A percentile compares a stretch with the other conserved stretches of the same genome.
Evolutionary conservation across 2,888 invertebrate species (phyloP).

Genomic region (Nomada fabriciana): DNA sequence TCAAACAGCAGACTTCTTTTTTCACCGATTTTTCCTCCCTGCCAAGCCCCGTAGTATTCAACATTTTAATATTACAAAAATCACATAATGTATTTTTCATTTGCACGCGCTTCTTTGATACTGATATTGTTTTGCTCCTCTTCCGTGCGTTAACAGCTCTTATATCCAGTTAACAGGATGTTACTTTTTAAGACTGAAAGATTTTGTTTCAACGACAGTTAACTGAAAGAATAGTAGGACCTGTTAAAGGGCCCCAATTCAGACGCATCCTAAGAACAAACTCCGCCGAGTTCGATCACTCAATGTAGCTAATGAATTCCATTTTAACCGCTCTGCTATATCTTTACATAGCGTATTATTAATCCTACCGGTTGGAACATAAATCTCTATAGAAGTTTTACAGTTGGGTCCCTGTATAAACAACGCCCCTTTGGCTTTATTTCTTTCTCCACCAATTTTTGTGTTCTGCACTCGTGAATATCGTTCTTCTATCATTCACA

Average conservation of each 20-base stretch:
- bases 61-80: constrained; percentile 45
- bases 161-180: neutral
- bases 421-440: constrained; percentile 28
- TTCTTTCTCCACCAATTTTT: constrained; percentile 16
- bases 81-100: constrained; percentile 13
- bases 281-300: neutral
- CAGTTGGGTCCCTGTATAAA: constrained; percentile 72
- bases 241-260: constrained; percentile 8
- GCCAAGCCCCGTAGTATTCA: neutral
- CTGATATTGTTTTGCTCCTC: constrained; percentile 7
- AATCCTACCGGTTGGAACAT: constrained; percentile 64
- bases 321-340: neutral
- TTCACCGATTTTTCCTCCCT: neutral
- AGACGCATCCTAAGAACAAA: constrained; percentile 1
- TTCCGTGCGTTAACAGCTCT: constrained; percentile 11
- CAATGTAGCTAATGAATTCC: neutral
- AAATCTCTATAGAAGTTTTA: constrained; percentile 55
- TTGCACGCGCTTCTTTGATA: constrained; percentile 20
- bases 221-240: neutral
- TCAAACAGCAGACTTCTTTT: constrained; percentile 17
- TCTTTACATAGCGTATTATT: constrained; percentile 7
- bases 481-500: constrained; percentile 26
- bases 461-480: constrained; percentile 30
- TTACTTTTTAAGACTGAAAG: neutral
- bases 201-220: neutral